Conservation (phyloP, 1,140 invertebrate species). For the Nebria ingens region DNA sequence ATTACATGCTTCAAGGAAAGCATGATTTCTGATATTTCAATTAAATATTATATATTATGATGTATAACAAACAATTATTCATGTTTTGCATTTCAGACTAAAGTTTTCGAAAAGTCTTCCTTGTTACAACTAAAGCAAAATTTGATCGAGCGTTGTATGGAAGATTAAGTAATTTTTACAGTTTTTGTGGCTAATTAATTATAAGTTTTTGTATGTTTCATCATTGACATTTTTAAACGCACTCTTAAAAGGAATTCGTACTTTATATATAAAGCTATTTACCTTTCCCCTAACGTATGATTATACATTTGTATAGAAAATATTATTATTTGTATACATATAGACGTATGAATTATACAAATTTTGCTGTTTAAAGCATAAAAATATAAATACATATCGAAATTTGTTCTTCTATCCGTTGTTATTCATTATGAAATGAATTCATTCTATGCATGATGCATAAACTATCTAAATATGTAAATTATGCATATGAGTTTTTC, state of each 20-base stretch:
- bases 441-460: too few relatives aligned
- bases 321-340: conserved; percentile 2
- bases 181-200: too few relatives aligned
- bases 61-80: neutral
- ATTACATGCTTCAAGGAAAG: too few relatives aligned
- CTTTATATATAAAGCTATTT: neutral
- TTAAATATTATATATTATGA: too few relatives aligned
- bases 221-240: too few relatives aligned
- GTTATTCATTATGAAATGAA: neutral
- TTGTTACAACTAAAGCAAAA: conserved; percentile 9
- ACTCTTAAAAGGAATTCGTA: conserved; percentile 5
- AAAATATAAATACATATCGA: conserved; percentile 9
- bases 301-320: conserved; percentile 4
- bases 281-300: neutral
- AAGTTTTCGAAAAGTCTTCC: neutral
- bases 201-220: too few relatives aligned
- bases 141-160: conserved; percentile 1
- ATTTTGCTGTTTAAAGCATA: conserved; percentile 3
- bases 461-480: too few relatives aligned
- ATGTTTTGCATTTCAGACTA: neutral
- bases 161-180: neutral
- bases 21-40: too few relatives aligned
- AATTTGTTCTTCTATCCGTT: conserved; percentile 4
- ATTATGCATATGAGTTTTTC: too few relatives aligned
- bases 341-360: neutral